Conservation (phyloP, 2,113 vertebrate species). For the Uria aalge region DNA sequence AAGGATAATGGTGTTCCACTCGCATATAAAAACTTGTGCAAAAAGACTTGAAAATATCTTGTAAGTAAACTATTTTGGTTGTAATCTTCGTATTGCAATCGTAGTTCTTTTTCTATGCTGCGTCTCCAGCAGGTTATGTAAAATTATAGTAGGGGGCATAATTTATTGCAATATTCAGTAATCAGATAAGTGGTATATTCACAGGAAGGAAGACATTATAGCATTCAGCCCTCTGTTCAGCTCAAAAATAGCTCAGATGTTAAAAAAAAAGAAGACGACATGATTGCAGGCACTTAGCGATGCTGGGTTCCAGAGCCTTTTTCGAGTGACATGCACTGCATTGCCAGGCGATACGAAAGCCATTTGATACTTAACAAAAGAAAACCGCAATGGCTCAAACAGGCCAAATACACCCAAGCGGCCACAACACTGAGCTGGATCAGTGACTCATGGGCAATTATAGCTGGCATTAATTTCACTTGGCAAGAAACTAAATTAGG, state of each 20-base stretch:
- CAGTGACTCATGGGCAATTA: slow-evolving; percentile 15
- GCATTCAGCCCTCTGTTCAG: slow-evolving; percentile 7
- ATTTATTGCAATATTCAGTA: slow-evolving; percentile 41
- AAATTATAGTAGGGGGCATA: neutral
- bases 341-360: neutral
- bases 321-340: neutral
- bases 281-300: slow-evolving; percentile 40
- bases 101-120: neutral
- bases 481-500: neutral
- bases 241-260: slow-evolving; percentile 42
- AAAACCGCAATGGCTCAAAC: neutral
- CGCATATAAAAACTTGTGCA: neutral
- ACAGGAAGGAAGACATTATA: slow-evolving; percentile 28
- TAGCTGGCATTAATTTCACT: neutral
- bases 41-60: neutral
- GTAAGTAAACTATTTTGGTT: neutral
- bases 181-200: slow-evolving; percentile 50
- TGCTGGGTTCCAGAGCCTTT: neutral
- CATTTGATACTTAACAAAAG: neutral
- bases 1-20: neutral
- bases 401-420: neutral
- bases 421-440: neutral
- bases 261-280: neutral
- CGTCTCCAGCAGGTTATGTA: neutral
- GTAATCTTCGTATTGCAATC: neutral